These are phyloP conservation scores for Myiozetetes cayanensis DNA, from an alignment of 2,113 vertebrate species.

Conservation along the genomic window DNA sequence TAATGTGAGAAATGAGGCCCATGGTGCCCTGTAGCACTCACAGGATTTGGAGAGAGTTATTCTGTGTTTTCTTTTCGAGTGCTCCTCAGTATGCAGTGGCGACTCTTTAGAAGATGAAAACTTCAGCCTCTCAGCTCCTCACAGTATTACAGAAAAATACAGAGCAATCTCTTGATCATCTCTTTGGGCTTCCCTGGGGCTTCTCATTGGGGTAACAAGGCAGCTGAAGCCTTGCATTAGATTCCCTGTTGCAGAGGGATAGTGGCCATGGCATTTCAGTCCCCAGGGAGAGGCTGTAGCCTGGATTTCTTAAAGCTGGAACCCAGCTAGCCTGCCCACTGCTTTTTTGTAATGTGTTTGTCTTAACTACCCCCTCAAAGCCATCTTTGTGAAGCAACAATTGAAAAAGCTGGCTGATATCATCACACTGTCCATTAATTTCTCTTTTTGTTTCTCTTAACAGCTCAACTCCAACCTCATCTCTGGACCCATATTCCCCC, in stretches of 20 bases:
- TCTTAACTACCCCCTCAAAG: background rate
- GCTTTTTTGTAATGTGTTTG: background rate
- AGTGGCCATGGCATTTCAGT: background rate
- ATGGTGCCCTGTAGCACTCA: background rate
- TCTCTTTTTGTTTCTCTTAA: slow-evolving; percentile 32
- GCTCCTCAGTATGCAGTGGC: background rate
- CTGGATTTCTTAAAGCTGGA: background rate
- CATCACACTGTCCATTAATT: background rate
- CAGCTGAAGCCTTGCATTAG: background rate
- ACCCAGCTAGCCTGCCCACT: background rate
- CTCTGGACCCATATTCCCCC: slow-evolving; percentile 81
- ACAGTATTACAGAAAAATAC: background rate
- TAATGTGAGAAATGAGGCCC: background rate
- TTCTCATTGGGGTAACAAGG: background rate
- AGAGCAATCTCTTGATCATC: background rate
- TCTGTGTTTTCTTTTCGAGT: background rate
- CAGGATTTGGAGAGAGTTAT: background rate
- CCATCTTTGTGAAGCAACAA: background rate
- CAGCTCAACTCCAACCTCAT: slow-evolving; percentile 80
- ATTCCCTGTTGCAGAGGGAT: background rate
- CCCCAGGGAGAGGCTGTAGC: background rate
- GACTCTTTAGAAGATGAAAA: background rate
- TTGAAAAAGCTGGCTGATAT: background rate
- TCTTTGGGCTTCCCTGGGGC: background rate
- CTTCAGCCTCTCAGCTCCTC: background rate